Evolutionary conservation across 2,797 vertebrate species (phyloP).

Genomic region (Hipposideros larvatus): DNA sequence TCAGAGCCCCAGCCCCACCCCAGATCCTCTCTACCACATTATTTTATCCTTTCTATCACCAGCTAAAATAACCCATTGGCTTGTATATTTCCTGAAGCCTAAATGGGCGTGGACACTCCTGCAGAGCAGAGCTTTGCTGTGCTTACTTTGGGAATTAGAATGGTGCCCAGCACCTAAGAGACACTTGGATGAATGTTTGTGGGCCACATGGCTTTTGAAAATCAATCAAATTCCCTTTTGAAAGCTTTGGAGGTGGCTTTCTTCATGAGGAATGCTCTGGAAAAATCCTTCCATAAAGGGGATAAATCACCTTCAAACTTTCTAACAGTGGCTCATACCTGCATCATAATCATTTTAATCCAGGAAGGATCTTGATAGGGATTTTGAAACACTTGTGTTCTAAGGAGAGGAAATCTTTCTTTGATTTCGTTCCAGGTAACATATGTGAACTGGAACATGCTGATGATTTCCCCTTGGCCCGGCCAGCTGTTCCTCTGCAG

Average conservation of each 20-base stretch:
- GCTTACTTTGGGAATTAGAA: neutral
- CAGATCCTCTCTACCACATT: neutral
- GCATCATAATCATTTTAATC: neutral
- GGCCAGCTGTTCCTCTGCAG: neutral
- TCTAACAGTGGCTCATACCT: neutral
- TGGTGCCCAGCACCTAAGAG: neutral
- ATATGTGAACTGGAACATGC: neutral
- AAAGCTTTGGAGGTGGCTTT: constrained; percentile 19
- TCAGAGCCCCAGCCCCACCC: neutral
- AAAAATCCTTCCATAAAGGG: neutral
- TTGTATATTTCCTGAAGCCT: neutral
- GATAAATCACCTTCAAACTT: neutral
- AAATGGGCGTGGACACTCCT: neutral
- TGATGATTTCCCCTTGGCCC: neutral
- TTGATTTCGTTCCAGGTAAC: neutral
- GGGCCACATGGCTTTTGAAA: neutral
- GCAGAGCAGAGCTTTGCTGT: neutral
- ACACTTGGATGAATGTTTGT: neutral
- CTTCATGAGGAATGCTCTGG: neutral
- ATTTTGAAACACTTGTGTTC: neutral
- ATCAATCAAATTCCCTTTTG: neutral
- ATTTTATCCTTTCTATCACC: constrained; percentile 28
- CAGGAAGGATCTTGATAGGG: neutral
- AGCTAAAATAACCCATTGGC: neutral
- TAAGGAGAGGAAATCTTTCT: neutral